phyloP scores from a whole-genome alignment of 2,797 vertebrate species.

The Melanotaenia nigrans region DNA sequence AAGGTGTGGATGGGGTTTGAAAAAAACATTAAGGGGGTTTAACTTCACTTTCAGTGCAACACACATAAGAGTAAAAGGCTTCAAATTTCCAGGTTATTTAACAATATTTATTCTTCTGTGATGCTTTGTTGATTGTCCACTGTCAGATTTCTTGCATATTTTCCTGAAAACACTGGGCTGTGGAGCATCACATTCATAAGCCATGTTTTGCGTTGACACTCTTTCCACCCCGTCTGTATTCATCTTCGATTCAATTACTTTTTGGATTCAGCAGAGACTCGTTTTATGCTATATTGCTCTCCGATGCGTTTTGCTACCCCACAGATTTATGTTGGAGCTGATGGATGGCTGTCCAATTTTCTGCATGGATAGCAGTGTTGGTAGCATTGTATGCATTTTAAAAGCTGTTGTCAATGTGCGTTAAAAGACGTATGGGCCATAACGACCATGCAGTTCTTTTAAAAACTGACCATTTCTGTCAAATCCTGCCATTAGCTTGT shows the following conservation, averaged over 20 bases:
- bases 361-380: constrained; percentile 72
- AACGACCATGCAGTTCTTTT: constrained; percentile 53
- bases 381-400: constrained; percentile 67
- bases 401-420: constrained; percentile 67
- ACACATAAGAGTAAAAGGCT: constrained; percentile 8
- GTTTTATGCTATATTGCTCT: constrained; percentile 65
- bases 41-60: constrained; percentile 1
- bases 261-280: constrained; percentile 63
- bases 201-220: constrained; percentile 49
- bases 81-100: constrained; percentile 28
- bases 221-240: constrained; percentile 61
- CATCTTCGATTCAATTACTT: constrained; percentile 75
- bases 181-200: constrained; percentile 41
- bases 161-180: constrained; percentile 25
- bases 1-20: not conserved
- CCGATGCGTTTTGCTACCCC: constrained; percentile 60
- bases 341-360: constrained; percentile 85
- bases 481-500: constrained; percentile 57
- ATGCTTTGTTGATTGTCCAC: constrained; percentile 19
- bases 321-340: constrained; percentile 76
- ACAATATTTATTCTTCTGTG: constrained; percentile 3
- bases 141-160: constrained; percentile 19
- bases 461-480: constrained; percentile 58
- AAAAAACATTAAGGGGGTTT: not conserved
- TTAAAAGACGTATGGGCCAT: constrained; percentile 59